Conservation (phyloP, 2,113 vertebrate species). For the Mixornis gularis region DNA sequence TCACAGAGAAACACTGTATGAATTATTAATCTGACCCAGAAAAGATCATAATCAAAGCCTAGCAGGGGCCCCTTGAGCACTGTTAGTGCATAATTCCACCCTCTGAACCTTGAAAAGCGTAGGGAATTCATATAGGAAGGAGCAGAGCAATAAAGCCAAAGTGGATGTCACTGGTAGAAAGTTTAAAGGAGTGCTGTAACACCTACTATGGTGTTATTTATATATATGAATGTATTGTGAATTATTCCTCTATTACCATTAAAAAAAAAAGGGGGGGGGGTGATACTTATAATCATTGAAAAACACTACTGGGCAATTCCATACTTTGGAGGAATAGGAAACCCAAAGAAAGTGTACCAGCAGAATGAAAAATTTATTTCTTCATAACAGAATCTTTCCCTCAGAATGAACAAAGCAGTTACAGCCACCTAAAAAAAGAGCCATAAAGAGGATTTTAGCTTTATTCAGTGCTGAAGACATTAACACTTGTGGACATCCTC, state of each 20-base stretch:
- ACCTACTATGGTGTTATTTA: neutral
- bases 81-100: constrained; percentile 35
- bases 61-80: constrained; percentile 15
- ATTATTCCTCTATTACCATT: neutral
- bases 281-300: neutral
- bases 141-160: neutral
- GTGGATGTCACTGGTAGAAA: neutral
- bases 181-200: neutral
- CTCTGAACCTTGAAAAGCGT: neutral
- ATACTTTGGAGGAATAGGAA: neutral
- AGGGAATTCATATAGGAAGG: neutral
- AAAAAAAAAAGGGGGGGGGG: neutral
- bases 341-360: neutral
- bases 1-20: constrained; percentile 39
- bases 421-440: neutral
- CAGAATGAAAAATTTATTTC: neutral
- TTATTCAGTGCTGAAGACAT: neutral
- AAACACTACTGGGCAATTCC: neutral
- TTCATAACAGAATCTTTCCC: neutral
- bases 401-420: neutral
- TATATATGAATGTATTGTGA: neutral
- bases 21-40: constrained; percentile 70
- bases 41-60: constrained; percentile 61
- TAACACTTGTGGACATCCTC: neutral
- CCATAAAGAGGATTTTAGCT: neutral